Evolutionary conservation across 2,113 vertebrate genomes (phyloP), one percentile per base, ranked within the genome.

Genomic region (Actinemys pallida): DNA sequence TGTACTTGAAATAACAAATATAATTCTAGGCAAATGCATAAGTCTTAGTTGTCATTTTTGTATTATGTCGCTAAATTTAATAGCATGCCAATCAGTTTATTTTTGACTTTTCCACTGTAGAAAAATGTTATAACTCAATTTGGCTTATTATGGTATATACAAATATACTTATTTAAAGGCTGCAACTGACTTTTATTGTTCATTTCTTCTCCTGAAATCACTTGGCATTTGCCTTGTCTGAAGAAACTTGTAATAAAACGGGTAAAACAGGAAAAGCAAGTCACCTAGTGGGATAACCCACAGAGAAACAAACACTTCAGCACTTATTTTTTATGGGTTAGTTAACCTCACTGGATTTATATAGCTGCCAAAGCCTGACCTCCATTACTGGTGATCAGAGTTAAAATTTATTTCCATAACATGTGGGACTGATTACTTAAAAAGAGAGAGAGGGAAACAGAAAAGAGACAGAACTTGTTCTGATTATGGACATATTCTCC

Each of bases 321-420:
- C 90, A 96, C 93, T 98, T 95, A 93, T 89, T 97, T 97, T 98
- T 97, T 96, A 97, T 95, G 76, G 59, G 81, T 69, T 96, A 95
- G 85, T 97, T 98, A 98, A 96, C 95, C 91, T 97, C 95, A 87
- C 72, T 95, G 94, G 78, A 97, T 97, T 97, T 96, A 95, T 94
- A 93, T 50, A 95, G 93, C 93, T 97, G 83, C 87, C 88, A 94
- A 94, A 86, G 12, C 45, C 75, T 96, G 93, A 97, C 93, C 88
- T 96, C 84, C 80, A 83, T 98, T 96, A 95, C n/a, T 90, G 88
- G 69, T 95, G 83, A 96, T 90, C 81, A 83, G 27, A 91, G 65
- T 35, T 12, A 84, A 93, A 98, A 98, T 97, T 95, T 95, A 92
- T 79, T 96, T 97, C 92, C 59, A 91, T 94, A 95, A 91, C 39